These are phyloP conservation scores for Umimayanthus kanabou DNA, from an alignment of 92 coral and sea anemone species.

Conservation along the genomic window DNA sequence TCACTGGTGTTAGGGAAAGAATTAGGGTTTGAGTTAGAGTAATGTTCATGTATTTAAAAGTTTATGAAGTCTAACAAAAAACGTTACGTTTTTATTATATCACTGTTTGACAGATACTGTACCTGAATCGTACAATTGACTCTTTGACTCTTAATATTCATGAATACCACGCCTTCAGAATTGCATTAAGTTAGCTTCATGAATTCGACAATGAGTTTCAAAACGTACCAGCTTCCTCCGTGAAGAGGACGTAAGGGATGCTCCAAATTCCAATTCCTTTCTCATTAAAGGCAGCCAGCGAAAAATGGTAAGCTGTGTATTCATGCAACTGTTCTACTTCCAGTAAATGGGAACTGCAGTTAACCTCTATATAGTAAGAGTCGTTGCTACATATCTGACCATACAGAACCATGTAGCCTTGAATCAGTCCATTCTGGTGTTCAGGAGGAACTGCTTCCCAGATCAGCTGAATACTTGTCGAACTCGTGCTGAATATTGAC, in stretches of 20 bases:
- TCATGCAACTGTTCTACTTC: constrained; percentile 32
- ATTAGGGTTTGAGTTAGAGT: no score
- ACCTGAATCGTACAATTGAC: no score
- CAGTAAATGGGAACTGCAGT: not conserved
- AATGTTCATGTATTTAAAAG: no score
- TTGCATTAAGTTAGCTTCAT: no score
- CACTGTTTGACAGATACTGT: no score
- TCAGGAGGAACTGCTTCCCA: constrained; percentile 66
- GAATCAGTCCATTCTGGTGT: constrained; percentile 44
- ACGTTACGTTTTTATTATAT: no score
- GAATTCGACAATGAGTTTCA: no score
- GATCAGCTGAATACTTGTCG: constrained; percentile 61
- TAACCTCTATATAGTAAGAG: not conserved
- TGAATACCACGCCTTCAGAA: no score
- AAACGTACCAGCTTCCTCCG: constrained; percentile 49
- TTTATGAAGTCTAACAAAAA: no score
- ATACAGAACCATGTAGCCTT: constrained; percentile 50
- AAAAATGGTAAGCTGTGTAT: constrained; percentile 40
- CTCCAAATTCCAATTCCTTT: constrained; percentile 46
- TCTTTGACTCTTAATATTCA: no score
- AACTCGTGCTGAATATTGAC: constrained; percentile 67
- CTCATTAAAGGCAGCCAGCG: constrained; percentile 29
- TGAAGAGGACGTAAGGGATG: not conserved
- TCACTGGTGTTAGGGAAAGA: no score
- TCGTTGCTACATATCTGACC: not conserved